Evolutionary conservation across 92 coral and sea anemone genomes (phyloP).

Genomic region (Hydrozoanthus gracilis): DNA sequence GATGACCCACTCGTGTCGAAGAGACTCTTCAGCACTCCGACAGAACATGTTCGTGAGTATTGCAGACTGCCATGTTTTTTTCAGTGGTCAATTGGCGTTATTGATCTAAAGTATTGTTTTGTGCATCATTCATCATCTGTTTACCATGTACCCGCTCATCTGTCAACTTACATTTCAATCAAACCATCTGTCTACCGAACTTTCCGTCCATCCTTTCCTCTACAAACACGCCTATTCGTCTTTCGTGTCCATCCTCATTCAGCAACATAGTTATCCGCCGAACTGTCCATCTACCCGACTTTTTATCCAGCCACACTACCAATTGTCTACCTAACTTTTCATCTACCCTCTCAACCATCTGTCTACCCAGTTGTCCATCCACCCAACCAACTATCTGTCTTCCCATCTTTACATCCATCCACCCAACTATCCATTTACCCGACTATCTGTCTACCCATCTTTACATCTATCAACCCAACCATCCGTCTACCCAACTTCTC

Average conservation of each 20-base stretch:
- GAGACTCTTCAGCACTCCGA: conserved; percentile 76
- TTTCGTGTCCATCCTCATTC: not conserved
- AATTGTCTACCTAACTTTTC: not conserved
- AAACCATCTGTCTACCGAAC: not conserved
- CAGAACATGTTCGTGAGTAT: conserved; percentile 83
- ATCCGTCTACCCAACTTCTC: not conserved
- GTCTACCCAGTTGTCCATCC: not conserved
- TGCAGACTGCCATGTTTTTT: not conserved
- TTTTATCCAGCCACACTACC: not conserved
- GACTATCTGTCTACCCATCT: not conserved
- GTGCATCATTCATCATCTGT: not conserved
- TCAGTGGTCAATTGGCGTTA: not conserved
- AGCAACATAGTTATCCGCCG: not conserved
- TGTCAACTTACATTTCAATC: no score
- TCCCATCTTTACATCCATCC: not conserved
- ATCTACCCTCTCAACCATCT: not conserved
- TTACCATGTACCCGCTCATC: not conserved
- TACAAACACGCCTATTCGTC: not conserved
- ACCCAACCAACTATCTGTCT: not conserved
- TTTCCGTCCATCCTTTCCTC: not conserved
- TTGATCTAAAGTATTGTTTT: not conserved
- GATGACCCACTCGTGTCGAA: conserved; percentile 95
- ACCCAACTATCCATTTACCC: not conserved
- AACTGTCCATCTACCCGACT: not conserved
- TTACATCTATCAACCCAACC: not conserved